A percentile compares a stretch with the other conserved stretches of the same genome.
Evolutionary conservation across 2,113 vertebrate species (phyloP).

Genomic region (Cyanoliseus patagonus): DNA sequence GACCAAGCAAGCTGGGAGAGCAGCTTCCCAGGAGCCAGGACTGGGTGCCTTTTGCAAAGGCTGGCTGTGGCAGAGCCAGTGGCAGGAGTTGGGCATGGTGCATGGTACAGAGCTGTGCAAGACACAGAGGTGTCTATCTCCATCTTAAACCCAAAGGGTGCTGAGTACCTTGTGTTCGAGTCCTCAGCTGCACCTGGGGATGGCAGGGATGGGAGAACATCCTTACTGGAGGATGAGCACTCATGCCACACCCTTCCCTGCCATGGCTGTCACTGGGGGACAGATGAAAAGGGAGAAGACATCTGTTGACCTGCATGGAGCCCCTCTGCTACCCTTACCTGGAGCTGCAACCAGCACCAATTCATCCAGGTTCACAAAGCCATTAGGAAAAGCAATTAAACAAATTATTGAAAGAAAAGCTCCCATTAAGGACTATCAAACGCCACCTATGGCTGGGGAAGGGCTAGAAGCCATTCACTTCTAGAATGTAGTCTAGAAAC

Average conservation of each 20-base stretch:
- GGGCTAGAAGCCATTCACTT: constrained; percentile 2
- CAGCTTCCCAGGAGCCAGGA: neutral
- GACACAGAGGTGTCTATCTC: neutral
- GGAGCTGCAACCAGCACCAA: neutral
- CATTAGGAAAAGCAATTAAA: constrained; percentile 41
- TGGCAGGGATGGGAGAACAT: neutral
- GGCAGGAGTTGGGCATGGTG: neutral
- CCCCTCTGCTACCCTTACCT: neutral
- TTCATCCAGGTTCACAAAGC: neutral
- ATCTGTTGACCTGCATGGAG: neutral
- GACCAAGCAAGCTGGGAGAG: neutral
- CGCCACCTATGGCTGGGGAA: neutral
- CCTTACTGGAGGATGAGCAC: neutral
- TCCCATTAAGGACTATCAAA: constrained; percentile 25
- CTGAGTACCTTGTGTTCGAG: neutral
- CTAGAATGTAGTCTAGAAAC: neutral
- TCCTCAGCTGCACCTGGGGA: neutral
- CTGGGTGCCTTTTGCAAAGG: neutral
- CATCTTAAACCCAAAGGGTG: neutral
- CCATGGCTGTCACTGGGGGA: neutral
- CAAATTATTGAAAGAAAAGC: constrained; percentile 35
- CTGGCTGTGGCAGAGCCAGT: neutral
- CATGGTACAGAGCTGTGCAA: neutral
- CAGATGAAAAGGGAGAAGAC: neutral
- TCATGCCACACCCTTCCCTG: neutral